Percentiles rank a stretch among this genome's conserved stretches.
Conservation (phyloP, 2,113 vertebrate genomes). For the Siphamia tubifer region DNA sequence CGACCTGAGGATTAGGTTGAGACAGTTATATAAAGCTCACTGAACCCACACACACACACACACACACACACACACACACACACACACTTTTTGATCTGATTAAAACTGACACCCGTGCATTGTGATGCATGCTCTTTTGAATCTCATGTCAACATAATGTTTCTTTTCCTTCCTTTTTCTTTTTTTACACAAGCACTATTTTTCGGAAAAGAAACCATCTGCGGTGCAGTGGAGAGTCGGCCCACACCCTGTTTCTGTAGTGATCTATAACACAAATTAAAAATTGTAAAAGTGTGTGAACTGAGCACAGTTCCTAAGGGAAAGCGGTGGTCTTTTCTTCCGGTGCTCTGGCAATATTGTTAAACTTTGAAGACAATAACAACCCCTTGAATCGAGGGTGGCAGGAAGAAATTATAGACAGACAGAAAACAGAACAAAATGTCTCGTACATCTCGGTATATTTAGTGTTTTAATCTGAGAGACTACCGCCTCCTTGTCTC, state of each 20-base stretch:
- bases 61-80: background rate
- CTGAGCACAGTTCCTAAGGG: background rate
- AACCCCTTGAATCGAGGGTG: constrained; percentile 18
- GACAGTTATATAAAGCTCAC: background rate
- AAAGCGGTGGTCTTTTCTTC: background rate
- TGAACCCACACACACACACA: background rate
- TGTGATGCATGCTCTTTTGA: background rate
- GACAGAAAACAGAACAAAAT: constrained; percentile 33
- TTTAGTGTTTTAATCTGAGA: constrained; percentile 63
- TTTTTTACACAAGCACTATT: background rate
- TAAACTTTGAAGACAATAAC: constrained; percentile 31
- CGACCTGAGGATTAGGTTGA: background rate
- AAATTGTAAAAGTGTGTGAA: background rate
- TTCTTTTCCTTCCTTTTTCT: too few species aligned
- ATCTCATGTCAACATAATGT: background rate
- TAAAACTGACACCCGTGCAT: background rate
- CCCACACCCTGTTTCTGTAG: background rate
- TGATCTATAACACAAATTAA: background rate
- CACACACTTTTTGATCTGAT: constrained; percentile 3
- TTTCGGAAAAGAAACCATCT: background rate
- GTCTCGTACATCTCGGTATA: constrained; percentile 50
- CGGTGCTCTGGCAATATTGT: constrained; percentile 2
- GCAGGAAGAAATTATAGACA: constrained; percentile 32
- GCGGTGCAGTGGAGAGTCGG: background rate
- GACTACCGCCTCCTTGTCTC: constrained; percentile 44